Evolutionary conservation across 1,140 invertebrate species (phyloP), one percentile per base, ranked within the genome.

Genomic region (Lerema accius): DNA sequence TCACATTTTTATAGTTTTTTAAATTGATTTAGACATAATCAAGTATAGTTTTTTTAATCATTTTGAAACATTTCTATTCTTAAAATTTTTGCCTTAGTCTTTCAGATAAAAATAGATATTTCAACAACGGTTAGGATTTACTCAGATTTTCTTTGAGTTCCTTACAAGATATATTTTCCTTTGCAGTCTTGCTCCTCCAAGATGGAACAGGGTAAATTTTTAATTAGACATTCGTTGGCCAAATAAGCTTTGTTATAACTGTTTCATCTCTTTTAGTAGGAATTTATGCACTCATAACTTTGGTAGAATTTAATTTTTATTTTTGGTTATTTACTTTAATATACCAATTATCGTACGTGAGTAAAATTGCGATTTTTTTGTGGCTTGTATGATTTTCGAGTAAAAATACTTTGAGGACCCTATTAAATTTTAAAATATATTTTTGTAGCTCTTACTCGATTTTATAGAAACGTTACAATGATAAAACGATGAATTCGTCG

Each of bases 141-240:
- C 32, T 49, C 32, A 39, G 45, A 60, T 48, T 60, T 48, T 49
- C 35, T 60, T 60, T 48, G 43, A 45, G 45, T 60, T 49, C 39
- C 35, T 45, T 14, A 58, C 14, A 35, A 45, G 43, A 32, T 60
- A 60, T 19, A 60, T 60, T 60, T 60, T 60, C 45, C 17, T 60
- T 60, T 48, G 56, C 56, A 48, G 26, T 59, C 45, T 60, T 14
- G 16, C 15, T 49, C 13, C 45, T 39, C 43, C 4, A 32, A 39
- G 56, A 16, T 49, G 32, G 45, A 60, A 60, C 43, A 40, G 32
- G 43, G 55, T 60, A 60, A 28, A 60, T 59, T 48, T 60, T 60
- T 48, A 49, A 60, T 60, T 60, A 60, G 45, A 60, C 28, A 32
- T 60, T 48, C 26, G 13, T 35, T 35, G 42, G 32, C 56, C 17